Conservation (phyloP, 2,113 vertebrate species). For the Dissostichus mawsoni region DNA sequence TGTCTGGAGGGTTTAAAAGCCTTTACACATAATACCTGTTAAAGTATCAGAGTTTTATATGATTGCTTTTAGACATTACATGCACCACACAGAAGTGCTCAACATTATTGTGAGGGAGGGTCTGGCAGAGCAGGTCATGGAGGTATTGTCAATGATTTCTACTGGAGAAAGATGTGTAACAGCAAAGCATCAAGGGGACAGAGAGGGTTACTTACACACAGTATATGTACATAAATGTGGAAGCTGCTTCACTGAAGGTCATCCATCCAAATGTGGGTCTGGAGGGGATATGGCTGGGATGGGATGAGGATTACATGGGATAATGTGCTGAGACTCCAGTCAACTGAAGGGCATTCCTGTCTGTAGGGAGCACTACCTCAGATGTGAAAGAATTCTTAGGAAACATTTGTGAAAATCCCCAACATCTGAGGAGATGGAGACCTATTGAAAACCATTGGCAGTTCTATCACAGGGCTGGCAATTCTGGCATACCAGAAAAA, state of each 20-base stretch:
- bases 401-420: too few relatives aligned
- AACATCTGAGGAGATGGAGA: too few relatives aligned
- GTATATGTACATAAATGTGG: not conserved
- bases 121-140: not conserved
- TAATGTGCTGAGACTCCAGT: too few relatives aligned
- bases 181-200: not conserved
- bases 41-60: constrained; percentile 32
- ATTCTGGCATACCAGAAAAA: too few relatives aligned
- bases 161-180: not conserved
- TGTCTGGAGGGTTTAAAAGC: constrained; percentile 25
- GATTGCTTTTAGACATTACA: constrained; percentile 17
- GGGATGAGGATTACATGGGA: not conserved
- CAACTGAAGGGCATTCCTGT: too few relatives aligned
- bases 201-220: not conserved
- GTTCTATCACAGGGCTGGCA: too few relatives aligned
- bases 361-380: too few relatives aligned
- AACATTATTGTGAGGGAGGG: not conserved
- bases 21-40: constrained; percentile 17
- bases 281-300: not conserved
- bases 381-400: too few relatives aligned
- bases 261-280: not conserved
- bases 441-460: too few relatives aligned
- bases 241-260: not conserved
- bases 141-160: not conserved
- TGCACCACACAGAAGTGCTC: not conserved